Conservation (phyloP, 2,113 vertebrate species). For the Festucalex cinctus region DNA sequence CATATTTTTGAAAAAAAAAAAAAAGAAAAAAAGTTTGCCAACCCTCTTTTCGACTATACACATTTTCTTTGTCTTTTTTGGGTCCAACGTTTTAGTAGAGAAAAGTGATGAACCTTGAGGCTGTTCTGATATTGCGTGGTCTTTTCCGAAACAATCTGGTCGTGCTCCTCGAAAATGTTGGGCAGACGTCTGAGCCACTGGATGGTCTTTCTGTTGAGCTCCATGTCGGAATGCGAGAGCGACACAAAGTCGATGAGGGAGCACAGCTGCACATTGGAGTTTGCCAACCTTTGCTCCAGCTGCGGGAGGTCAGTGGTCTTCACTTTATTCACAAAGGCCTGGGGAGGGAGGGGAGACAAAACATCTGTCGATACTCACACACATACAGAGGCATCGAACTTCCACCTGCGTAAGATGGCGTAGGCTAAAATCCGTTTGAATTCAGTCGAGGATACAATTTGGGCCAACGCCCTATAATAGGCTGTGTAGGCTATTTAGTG, state of each 20-base stretch:
- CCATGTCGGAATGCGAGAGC: slow-evolving; percentile 75
- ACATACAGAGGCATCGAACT: background rate
- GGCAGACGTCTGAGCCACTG: slow-evolving; percentile 81
- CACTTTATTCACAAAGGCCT: slow-evolving; percentile 76
- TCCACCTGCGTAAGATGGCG: background rate
- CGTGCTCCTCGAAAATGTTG: slow-evolving; percentile 80
- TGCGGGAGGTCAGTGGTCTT: slow-evolving; percentile 70
- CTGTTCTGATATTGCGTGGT: slow-evolving; percentile 77
- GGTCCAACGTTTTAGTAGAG: background rate
- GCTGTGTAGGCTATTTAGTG: background rate
- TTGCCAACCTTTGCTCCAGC: slow-evolving; percentile 71
- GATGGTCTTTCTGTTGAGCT: slow-evolving; percentile 74
- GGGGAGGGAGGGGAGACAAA: background rate
- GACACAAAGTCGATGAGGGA: slow-evolving; percentile 76
- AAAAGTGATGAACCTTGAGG: slow-evolving; percentile 74
- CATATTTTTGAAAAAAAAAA: too few species aligned
- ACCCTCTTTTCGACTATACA: too few species aligned
- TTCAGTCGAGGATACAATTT: background rate
- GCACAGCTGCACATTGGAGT: slow-evolving; percentile 69
- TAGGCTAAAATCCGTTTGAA: background rate
- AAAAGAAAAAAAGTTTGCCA: too few species aligned
- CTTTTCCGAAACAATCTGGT: slow-evolving; percentile 75
- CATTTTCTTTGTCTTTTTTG: background rate
- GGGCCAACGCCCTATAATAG: background rate
- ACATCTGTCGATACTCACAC: background rate